Evolutionary conservation across 2,113 vertebrate genomes (phyloP).

Genomic region (Oncorhynchus keta): DNA sequence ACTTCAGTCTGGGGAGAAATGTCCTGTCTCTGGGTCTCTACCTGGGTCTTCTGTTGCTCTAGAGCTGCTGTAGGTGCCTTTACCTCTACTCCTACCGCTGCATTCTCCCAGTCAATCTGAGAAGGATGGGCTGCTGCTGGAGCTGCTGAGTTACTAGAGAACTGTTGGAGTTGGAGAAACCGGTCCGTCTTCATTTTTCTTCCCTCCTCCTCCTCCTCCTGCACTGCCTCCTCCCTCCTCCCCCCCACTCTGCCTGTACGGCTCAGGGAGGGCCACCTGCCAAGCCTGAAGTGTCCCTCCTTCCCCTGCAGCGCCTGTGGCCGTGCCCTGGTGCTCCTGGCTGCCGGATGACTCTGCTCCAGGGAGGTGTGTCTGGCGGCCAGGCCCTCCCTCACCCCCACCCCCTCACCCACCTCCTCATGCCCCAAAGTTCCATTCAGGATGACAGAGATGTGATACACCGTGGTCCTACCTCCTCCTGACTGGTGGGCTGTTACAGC

Average conservation of each 20-base stretch:
- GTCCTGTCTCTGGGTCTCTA: slow-evolving; percentile 17
- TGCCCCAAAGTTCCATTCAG: slow-evolving; percentile 52
- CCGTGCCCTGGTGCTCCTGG: no score
- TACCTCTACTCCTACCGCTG: slow-evolving; percentile 6
- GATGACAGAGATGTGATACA: slow-evolving; percentile 50
- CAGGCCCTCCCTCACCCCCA: slow-evolving; percentile 18
- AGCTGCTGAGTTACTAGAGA: slow-evolving; percentile 42
- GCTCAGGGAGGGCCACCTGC: slow-evolving; percentile 64
- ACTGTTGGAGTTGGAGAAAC: slow-evolving; percentile 56
- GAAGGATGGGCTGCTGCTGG: slow-evolving; percentile 7
- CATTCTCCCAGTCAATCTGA: slow-evolving; percentile 33
- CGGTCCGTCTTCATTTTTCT: slow-evolving; percentile 75
- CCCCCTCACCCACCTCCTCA: slow-evolving; percentile 20
- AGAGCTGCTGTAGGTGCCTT: slow-evolving; percentile 20
- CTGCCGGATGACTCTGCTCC: slow-evolving; percentile 37
- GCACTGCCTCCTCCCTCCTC: slow-evolving; percentile 51
- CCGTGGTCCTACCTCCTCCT: slow-evolving; percentile 47
- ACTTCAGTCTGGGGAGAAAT: slow-evolving; percentile 26
- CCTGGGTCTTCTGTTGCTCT: slow-evolving; percentile 20
- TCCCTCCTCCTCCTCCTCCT: slow-evolving; percentile 44
- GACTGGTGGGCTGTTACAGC: slow-evolving; percentile 47
- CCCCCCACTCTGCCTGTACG: slow-evolving; percentile 49
- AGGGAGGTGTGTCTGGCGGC: slow-evolving; percentile 41
- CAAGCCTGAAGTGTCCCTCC: slow-evolving; percentile 59
- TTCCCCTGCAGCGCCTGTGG: slow-evolving; percentile 9